Evolutionary conservation across 2,797 vertebrate species (phyloP).

Genomic region (Bryconaethiops microstoma): DNA sequence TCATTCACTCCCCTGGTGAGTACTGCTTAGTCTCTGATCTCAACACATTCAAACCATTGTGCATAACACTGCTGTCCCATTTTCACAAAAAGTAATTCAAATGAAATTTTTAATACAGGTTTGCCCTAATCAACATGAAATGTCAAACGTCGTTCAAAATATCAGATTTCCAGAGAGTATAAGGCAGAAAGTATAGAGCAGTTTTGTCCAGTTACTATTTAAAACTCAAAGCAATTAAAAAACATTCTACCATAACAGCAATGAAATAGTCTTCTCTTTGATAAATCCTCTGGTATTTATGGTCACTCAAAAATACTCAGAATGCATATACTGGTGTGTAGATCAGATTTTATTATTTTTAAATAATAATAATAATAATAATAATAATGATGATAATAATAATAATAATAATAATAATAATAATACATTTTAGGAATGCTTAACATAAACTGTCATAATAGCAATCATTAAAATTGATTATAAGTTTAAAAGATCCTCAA

Average conservation of each 20-base stretch:
- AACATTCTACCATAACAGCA: neutral
- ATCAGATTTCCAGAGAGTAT: neutral
- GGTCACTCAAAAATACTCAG: neutral
- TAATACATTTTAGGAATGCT: neutral
- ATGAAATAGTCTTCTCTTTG: neutral
- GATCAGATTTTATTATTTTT: neutral
- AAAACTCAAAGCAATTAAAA: neutral
- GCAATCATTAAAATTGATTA: neutral
- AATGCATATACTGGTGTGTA: neutral
- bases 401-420: too few relatives aligned
- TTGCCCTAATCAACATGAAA: neutral
- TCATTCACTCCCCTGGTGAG: constrained; percentile 75
- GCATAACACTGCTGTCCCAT: constrained; percentile 3
- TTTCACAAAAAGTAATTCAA: neutral
- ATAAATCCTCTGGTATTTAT: neutral
- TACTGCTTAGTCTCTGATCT: constrained; percentile 66
- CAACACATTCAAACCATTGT: constrained; percentile 59
- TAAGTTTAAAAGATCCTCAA: too few relatives aligned
- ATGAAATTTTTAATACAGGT: neutral
- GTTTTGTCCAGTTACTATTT: neutral
- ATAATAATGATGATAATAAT: too few relatives aligned
- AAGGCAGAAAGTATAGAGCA: too few relatives aligned
- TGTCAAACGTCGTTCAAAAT: neutral
- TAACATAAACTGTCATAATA: neutral
- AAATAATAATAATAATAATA: too few relatives aligned